Evolutionary conservation across 2,797 vertebrate species (phyloP).

Genomic region (Prunella strophiata): DNA sequence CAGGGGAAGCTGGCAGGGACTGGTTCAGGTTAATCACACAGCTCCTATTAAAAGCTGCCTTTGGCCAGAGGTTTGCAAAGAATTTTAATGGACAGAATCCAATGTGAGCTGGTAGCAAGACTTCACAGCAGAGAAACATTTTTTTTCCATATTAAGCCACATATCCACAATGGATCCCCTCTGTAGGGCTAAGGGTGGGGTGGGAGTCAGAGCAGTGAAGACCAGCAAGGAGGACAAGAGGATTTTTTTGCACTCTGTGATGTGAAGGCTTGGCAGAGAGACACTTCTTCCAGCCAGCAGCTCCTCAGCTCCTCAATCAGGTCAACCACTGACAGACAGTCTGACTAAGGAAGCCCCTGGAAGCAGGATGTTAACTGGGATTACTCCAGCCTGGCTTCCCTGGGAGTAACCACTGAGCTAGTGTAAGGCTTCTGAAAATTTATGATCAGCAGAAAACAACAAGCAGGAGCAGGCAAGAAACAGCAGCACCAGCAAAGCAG

Average conservation of each 20-base stretch:
- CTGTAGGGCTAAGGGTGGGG: neutral
- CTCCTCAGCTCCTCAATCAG: neutral
- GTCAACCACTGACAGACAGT: neutral
- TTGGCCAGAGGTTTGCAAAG: neutral
- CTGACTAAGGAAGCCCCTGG: neutral
- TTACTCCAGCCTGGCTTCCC: neutral
- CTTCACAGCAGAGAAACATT: neutral
- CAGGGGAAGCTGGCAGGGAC: neutral
- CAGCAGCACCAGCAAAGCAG: neutral
- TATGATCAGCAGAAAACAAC: neutral
- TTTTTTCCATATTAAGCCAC: neutral
- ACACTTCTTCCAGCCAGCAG: neutral
- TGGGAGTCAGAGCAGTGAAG: neutral
- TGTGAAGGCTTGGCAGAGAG: neutral
- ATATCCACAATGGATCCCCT: neutral
- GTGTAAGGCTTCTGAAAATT: neutral
- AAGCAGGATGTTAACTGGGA: neutral
- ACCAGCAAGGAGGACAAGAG: neutral
- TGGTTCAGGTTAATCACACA: neutral
- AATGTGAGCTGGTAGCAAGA: neutral
- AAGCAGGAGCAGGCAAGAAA: neutral
- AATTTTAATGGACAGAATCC: neutral
- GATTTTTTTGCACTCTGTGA: neutral
- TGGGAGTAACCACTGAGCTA: neutral
- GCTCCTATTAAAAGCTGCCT: neutral